Evolutionary conservation across 2,888 invertebrate genomes (phyloP).

Genomic region (Machimus rusticus): DNA sequence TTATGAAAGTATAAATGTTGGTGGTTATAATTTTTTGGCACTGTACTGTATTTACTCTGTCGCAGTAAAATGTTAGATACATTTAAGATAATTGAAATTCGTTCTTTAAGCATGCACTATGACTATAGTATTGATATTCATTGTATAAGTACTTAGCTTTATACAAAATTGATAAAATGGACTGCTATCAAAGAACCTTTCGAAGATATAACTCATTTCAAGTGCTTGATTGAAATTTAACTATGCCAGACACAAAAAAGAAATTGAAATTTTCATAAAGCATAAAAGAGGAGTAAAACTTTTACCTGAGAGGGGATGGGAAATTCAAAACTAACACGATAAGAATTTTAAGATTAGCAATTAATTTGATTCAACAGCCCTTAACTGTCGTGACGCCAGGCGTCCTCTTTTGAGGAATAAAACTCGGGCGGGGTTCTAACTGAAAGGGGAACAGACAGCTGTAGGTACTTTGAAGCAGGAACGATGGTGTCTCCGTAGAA

Average conservation of each 20-base stretch:
- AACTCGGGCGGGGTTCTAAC: neutral
- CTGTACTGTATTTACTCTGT: no score
- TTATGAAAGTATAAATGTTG: no score
- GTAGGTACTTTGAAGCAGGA: neutral
- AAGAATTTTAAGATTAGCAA: constrained; percentile 25
- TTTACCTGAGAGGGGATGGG: neutral
- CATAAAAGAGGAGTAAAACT: neutral
- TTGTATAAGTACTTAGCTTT: neutral
- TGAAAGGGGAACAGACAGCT: neutral
- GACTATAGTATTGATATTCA: no score
- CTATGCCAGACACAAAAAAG: neutral
- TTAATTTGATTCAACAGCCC: constrained; percentile 15
- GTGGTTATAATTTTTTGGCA: no score
- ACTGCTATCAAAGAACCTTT: neutral
- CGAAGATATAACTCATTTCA: neutral
- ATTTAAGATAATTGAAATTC: no score
- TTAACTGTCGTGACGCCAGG: neutral
- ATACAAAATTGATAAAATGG: neutral
- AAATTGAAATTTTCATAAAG: neutral
- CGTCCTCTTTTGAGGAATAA: neutral
- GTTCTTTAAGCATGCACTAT: no score
- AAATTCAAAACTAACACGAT: constrained; percentile 10
- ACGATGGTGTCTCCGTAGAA: neutral
- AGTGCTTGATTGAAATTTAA: neutral
- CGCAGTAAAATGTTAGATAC: no score